Evolutionary conservation across 2,113 vertebrate species (phyloP).

Genomic region (Narcine bancroftii): DNA sequence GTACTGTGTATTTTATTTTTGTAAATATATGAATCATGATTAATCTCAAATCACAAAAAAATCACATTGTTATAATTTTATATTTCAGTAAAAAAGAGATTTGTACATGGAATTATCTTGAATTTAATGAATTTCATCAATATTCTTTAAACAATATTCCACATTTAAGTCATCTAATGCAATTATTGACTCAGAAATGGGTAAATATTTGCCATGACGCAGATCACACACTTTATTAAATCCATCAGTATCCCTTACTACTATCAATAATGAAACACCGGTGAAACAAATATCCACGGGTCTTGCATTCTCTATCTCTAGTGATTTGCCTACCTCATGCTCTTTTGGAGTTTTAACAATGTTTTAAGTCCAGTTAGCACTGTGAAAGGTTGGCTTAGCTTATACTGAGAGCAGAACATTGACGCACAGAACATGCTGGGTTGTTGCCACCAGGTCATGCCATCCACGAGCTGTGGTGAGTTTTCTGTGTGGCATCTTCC

Average conservation of each 20-base stretch:
- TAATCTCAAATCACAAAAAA: not conserved
- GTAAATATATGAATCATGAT: not conserved
- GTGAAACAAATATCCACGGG: no score
- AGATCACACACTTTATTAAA: not conserved
- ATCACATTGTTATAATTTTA: not conserved
- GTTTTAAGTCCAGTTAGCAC: no score
- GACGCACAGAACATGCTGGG: no score
- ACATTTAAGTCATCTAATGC: not conserved
- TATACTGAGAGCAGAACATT: no score
- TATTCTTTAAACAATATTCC: no score
- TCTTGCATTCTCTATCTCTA: not conserved
- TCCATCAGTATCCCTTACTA: not conserved
- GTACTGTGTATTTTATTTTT: not conserved
- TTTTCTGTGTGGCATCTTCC: no score
- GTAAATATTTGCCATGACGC: not conserved
- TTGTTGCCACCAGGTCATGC: no score
- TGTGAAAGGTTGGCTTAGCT: no score
- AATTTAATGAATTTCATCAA: not conserved
- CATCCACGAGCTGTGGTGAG: no score
- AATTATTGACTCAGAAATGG: not conserved
- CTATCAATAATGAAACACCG: not conserved
- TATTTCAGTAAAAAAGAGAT: not conserved
- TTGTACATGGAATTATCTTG: not conserved
- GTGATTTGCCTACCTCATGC: no score
- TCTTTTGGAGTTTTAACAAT: no score